These are phyloP conservation scores for Macquaria australasica DNA, from an alignment of 2,113 vertebrate genomes.

Conservation along the genomic window DNA sequence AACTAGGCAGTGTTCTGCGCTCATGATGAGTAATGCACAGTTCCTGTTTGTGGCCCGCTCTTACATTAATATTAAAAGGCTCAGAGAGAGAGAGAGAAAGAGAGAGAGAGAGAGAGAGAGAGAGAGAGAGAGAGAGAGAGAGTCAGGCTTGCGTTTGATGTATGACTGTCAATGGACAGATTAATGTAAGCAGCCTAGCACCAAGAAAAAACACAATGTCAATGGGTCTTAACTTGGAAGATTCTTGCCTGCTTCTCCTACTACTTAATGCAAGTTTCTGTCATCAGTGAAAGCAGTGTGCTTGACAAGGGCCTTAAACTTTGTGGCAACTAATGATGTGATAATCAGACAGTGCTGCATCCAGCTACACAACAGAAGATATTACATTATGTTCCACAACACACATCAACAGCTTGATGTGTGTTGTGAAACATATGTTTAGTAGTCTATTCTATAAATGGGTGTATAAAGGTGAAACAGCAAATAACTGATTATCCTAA, in stretches of 20 bases:
- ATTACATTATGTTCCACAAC: slow-evolving; percentile 12
- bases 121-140: not conserved
- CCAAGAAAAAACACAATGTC: slow-evolving; percentile 26
- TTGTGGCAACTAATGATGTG: not conserved
- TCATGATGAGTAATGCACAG: slow-evolving; percentile 69
- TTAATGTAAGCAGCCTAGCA: slow-evolving; percentile 50
- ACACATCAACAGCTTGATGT: not conserved
- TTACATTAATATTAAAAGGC: slow-evolving; percentile 76
- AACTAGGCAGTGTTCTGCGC: slow-evolving; percentile 52
- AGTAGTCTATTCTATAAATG: too few relatives aligned
- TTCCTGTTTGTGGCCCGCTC: slow-evolving; percentile 71
- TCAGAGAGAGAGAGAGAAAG: slow-evolving; percentile 20
- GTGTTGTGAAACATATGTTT: too few relatives aligned
- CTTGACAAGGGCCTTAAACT: slow-evolving; percentile 10
- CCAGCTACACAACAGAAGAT: not conserved
- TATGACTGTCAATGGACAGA: slow-evolving; percentile 55
- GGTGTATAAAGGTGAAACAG: not conserved
- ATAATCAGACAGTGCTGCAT: slow-evolving; percentile 5
- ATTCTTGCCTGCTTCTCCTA: slow-evolving; percentile 10
- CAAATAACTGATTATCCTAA: not conserved
- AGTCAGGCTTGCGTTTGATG: slow-evolving; percentile 40
- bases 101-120: not conserved
- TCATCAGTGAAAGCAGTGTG: slow-evolving; percentile 1
- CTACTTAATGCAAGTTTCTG: slow-evolving; percentile 6
- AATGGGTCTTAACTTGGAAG: slow-evolving; percentile 22